Evolutionary conservation across 2,113 vertebrate genomes (phyloP).

Genomic region (Telmatochromis sp.): DNA sequence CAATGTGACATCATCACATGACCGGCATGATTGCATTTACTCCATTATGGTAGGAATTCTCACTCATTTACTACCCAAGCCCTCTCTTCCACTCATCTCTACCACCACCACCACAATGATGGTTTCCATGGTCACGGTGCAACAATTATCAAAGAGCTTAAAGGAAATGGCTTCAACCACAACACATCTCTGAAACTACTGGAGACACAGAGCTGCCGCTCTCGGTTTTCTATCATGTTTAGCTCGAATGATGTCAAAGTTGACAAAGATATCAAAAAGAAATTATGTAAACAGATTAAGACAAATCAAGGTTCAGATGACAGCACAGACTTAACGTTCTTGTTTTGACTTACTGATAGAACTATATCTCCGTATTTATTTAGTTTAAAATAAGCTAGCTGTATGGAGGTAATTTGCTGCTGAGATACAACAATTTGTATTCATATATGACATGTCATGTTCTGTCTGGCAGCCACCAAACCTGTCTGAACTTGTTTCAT

Average conservation of each 20-base stretch:
- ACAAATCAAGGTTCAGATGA: not conserved
- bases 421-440: not conserved
- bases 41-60: constrained; percentile 22
- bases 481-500: not conserved
- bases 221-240: not conserved
- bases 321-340: not conserved
- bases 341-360: not conserved
- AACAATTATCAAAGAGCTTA: constrained; percentile 14
- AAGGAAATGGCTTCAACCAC: not conserved
- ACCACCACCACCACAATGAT: not conserved
- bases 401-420: not conserved
- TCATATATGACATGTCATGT: not conserved
- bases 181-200: not conserved
- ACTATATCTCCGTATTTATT: not conserved
- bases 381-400: not conserved
- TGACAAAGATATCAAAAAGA: not conserved
- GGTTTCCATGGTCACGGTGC: constrained; percentile 21
- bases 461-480: not conserved
- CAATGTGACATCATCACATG: constrained; percentile 56
- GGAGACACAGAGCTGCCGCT: not conserved
- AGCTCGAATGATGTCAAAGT: not conserved
- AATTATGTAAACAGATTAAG: not conserved
- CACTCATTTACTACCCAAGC: not conserved
- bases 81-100: not conserved
- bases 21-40: constrained; percentile 44